phyloP scores from a whole-genome alignment of 2,888 invertebrate genomes.

The Gibbula magus region DNA sequence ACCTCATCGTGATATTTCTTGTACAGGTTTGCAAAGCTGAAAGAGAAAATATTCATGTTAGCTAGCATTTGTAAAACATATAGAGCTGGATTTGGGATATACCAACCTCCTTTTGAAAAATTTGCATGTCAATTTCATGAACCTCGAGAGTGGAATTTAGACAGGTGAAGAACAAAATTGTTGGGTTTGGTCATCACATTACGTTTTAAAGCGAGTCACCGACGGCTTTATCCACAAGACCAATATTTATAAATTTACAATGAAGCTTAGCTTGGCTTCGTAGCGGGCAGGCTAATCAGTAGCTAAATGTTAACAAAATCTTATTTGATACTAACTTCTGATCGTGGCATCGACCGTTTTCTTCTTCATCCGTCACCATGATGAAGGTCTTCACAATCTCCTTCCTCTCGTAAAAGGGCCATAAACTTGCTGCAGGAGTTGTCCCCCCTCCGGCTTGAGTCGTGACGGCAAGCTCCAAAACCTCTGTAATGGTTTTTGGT shows the following conservation, averaged over 20 bases:
- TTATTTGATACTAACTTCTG: slow-evolving; percentile 35
- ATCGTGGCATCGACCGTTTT: slow-evolving; percentile 56
- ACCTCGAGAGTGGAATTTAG: too few species aligned
- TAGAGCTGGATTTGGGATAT: not conserved
- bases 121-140: too few species aligned
- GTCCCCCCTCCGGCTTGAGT: slow-evolving; percentile 67
- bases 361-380: slow-evolving; percentile 75
- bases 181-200: too few species aligned
- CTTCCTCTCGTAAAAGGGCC: slow-evolving; percentile 71
- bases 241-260: not conserved
- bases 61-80: not conserved
- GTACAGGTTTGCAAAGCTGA: slow-evolving; percentile 68
- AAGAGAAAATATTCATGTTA: slow-evolving; percentile 24
- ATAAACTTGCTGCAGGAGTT: slow-evolving; percentile 71
- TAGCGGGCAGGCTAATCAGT: not conserved
- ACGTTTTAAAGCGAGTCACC: too few species aligned
- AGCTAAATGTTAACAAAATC: not conserved
- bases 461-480: slow-evolving; percentile 68
- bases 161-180: too few species aligned
- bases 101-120: too few species aligned
- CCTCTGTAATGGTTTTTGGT: slow-evolving; percentile 71
- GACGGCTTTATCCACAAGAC: not conserved
- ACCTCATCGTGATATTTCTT: slow-evolving; percentile 72
- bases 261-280: not conserved
- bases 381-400: slow-evolving; percentile 73